These are phyloP conservation scores for Sminthurinus aureus DNA, from an alignment of 2,888 invertebrate species.

Conservation along the genomic window DNA sequence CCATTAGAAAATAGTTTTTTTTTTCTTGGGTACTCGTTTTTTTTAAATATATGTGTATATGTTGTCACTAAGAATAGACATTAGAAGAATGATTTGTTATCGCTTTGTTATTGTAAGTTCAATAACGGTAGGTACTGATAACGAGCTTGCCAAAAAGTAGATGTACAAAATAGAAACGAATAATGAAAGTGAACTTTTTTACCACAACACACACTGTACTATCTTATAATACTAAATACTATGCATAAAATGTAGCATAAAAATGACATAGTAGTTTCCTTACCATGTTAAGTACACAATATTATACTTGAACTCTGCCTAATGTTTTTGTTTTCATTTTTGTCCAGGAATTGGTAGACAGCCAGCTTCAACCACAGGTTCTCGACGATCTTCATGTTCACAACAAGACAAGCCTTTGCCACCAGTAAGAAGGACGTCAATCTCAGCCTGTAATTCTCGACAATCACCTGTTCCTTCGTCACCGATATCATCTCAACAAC, in stretches of 20 bases:
- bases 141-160: not conserved
- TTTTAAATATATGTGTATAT: not conserved
- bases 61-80: not conserved
- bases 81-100: not conserved
- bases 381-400: conserved; percentile 36
- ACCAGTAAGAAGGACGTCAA: conserved; percentile 81
- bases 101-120: not conserved
- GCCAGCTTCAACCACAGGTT: not conserved
- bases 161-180: too few relatives aligned
- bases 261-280: not conserved
- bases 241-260: not conserved
- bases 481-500: conserved; percentile 29
- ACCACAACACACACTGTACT: not conserved
- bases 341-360: not conserved
- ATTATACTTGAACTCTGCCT: not conserved
- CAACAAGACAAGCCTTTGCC: conserved; percentile 76
- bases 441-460: conserved; percentile 59
- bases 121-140: not conserved
- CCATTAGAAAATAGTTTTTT: not conserved
- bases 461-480: conserved; percentile 43
- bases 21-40: too few relatives aligned
- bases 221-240: not conserved
- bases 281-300: not conserved
- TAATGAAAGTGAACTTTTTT: not conserved
- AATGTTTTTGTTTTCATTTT: not conserved